These are phyloP conservation scores for Heliconius ismenius DNA, from an alignment of 2,888 invertebrate species.

Conservation along the genomic window DNA sequence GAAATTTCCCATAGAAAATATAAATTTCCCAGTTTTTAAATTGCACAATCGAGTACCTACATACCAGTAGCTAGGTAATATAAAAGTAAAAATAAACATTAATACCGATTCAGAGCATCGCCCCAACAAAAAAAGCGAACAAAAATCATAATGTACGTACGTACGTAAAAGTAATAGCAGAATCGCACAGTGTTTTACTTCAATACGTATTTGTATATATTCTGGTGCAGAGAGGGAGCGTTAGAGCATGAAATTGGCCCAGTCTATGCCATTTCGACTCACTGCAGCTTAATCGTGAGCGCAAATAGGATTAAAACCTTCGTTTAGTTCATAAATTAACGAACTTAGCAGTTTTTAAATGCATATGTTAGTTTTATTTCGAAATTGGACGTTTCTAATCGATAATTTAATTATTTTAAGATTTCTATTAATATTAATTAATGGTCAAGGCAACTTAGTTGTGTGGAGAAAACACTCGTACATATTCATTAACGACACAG, in stretches of 20 bases:
- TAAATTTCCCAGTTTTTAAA: background rate
- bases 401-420: constrained; percentile 3
- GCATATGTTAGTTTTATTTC: constrained; percentile 23
- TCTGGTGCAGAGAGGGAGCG: constrained; percentile 68
- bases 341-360: constrained; percentile 43
- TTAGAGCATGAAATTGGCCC: constrained; percentile 79
- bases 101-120: background rate
- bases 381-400: background rate
- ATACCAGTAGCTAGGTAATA: background rate
- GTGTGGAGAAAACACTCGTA: constrained; percentile 7
- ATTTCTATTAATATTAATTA: background rate
- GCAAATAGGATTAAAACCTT: constrained; percentile 59
- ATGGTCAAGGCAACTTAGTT: constrained; percentile 4
- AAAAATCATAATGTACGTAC: constrained; percentile 9
- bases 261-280: constrained; percentile 66
- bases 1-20: background rate
- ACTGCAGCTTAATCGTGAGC: constrained; percentile 65
- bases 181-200: constrained; percentile 39
- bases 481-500: background rate
- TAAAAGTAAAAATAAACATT: background rate
- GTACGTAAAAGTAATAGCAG: constrained; percentile 30
- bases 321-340: constrained; percentile 61
- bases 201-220: constrained; percentile 57
- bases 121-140: background rate
- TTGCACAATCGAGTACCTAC: background rate